Evolutionary conservation across 2,797 vertebrate genomes (phyloP).

Genomic region (Myotis daubentonii): DNA sequence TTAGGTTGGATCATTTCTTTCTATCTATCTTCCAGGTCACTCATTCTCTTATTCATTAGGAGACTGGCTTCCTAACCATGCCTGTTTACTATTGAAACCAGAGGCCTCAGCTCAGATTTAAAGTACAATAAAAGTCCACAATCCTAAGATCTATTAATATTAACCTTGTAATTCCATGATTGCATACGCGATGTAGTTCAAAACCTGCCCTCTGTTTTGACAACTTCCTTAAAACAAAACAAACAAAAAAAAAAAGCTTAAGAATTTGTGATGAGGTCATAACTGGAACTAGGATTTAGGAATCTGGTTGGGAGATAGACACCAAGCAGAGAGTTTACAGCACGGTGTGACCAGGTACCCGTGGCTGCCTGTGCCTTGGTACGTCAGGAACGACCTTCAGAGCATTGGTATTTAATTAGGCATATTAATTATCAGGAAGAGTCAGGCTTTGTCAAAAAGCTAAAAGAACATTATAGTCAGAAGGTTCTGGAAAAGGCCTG

Average conservation of each 20-base stretch:
- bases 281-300: neutral
- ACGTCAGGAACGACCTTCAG: neutral
- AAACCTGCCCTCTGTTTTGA: neutral
- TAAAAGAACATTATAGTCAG: neutral
- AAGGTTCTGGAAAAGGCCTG: neutral
- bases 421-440: neutral
- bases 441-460: neutral
- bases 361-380: neutral
- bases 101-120: neutral
- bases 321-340: neutral
- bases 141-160: neutral
- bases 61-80: neutral
- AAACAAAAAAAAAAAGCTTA: neutral
- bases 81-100: neutral
- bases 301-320: neutral
- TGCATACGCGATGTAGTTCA: neutral
- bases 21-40: neutral
- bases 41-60: neutral
- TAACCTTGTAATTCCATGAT: neutral
- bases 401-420: neutral
- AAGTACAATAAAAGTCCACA: neutral
- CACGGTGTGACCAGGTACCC: neutral
- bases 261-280: neutral
- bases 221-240: neutral
- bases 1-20: constrained; percentile 34